Conservation (phyloP, 92 coral and sea anemone species). For the Zoanthus sansibaricus region DNA sequence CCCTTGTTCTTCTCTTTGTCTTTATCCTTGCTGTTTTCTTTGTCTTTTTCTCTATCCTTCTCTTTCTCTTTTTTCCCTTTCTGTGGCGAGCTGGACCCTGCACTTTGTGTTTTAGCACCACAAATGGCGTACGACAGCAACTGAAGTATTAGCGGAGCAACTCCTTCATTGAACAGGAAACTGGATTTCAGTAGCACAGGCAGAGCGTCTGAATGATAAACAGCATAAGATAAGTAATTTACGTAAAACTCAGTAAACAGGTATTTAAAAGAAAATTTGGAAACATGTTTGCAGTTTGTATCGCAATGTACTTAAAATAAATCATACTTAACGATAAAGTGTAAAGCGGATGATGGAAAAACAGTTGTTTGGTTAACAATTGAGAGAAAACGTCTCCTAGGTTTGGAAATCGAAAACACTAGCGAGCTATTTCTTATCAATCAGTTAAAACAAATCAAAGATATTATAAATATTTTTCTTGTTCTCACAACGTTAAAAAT, state of each 20-base stretch:
- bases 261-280: too few species aligned
- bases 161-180: slow-evolving; percentile 96
- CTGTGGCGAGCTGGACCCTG: slow-evolving; percentile 71
- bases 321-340: too few species aligned
- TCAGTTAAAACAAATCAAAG: too few species aligned
- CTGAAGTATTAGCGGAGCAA: slow-evolving; percentile 91
- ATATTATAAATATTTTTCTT: too few species aligned
- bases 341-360: too few species aligned
- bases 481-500: too few species aligned
- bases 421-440: too few species aligned
- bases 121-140: slow-evolving; percentile 92
- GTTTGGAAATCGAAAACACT: too few species aligned
- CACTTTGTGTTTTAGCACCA: slow-evolving; percentile 73
- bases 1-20: slow-evolving; percentile 9
- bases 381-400: too few species aligned
- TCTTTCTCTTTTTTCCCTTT: slow-evolving; percentile 84
- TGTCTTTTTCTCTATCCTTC: slow-evolving; percentile 79
- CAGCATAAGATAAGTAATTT: background rate
- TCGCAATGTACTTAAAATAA: too few species aligned
- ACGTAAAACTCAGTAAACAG: background rate
- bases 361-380: too few species aligned
- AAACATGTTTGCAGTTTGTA: too few species aligned
- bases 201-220: slow-evolving; percentile 71
- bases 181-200: slow-evolving; percentile 93
- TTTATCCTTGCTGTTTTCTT: slow-evolving; percentile 55